Conservation (phyloP, 2,113 vertebrate species). For the Harpagus bidentatus region DNA sequence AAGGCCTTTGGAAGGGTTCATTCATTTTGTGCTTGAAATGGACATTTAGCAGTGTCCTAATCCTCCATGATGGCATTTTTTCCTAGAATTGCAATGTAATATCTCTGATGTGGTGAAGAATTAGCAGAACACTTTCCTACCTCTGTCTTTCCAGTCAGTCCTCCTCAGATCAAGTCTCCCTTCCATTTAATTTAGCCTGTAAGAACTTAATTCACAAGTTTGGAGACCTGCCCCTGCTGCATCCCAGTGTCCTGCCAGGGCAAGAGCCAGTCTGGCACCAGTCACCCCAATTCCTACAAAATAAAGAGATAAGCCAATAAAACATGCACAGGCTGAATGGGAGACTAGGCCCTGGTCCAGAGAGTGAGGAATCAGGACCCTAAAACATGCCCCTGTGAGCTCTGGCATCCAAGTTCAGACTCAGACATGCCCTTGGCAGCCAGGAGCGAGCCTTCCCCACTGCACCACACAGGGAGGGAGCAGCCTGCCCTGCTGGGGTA, state of each 20-base stretch:
- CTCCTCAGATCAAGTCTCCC: not conserved
- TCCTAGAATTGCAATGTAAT: not conserved
- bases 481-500: not conserved
- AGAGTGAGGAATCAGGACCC: not conserved
- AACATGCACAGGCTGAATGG: not conserved
- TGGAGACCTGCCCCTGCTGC: not conserved
- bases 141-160: not conserved
- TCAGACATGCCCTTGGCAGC: not conserved
- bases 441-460: not conserved
- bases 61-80: not conserved
- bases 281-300: not conserved
- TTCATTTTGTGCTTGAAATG: not conserved
- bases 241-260: not conserved
- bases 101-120: not conserved
- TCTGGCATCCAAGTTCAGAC: not conserved
- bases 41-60: not conserved
- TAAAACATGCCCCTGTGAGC: accelerated
- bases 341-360: not conserved
- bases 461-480: accelerated
- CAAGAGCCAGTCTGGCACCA: not conserved
- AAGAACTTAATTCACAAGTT: not conserved
- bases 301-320: not conserved
- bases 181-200: not conserved
- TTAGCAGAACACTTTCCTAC: not conserved
- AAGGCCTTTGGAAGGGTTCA: not conserved